Percentiles rank a stretch among this genome's conserved stretches.
Evolutionary conservation across 1,140 invertebrate species (phyloP).

Genomic region (Scaptodrosophila lebanonensis): DNA sequence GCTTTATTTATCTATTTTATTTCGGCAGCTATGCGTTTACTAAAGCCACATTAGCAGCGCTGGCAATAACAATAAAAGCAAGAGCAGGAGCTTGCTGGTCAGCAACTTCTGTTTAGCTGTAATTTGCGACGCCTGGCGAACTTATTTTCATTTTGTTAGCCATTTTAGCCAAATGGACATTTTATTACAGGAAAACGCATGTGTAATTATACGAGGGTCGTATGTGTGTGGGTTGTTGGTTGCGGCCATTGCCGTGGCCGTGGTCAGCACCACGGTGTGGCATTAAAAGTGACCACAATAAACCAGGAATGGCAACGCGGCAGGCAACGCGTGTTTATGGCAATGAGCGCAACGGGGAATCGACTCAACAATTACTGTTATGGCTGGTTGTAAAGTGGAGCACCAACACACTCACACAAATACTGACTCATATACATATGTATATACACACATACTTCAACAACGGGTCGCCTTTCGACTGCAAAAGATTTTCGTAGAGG

Average conservation of each 20-base stretch:
- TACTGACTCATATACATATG: constrained; percentile 3
- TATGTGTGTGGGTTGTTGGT: constrained; percentile 39
- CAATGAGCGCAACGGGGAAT: constrained; percentile 57
- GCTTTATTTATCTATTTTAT: too few species aligned
- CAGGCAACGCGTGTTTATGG: neutral
- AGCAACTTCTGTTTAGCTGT: too few species aligned
- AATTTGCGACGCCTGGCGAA: too few species aligned
- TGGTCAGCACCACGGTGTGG: constrained; percentile 23
- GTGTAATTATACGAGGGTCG: constrained; percentile 41
- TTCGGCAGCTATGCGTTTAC: too few species aligned
- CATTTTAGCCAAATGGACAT: constrained; percentile 45
- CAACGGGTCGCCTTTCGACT: too few species aligned
- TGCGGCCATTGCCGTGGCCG: constrained; percentile 19
- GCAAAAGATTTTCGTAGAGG: too few species aligned
- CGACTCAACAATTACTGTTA: constrained; percentile 53
- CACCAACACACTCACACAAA: constrained; percentile 10
- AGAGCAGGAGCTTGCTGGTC: too few species aligned
- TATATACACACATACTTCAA: constrained; percentile 14
- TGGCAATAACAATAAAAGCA: too few species aligned
- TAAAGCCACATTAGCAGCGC: too few species aligned
- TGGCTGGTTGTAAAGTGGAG: constrained; percentile 26
- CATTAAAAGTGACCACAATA: constrained; percentile 8
- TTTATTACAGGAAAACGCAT: constrained; percentile 31
- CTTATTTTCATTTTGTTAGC: constrained; percentile 19
- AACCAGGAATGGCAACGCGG: neutral